phyloP scores from a whole-genome alignment of 2,797 vertebrate species.

The Ptychobarbus kaznakovi region DNA sequence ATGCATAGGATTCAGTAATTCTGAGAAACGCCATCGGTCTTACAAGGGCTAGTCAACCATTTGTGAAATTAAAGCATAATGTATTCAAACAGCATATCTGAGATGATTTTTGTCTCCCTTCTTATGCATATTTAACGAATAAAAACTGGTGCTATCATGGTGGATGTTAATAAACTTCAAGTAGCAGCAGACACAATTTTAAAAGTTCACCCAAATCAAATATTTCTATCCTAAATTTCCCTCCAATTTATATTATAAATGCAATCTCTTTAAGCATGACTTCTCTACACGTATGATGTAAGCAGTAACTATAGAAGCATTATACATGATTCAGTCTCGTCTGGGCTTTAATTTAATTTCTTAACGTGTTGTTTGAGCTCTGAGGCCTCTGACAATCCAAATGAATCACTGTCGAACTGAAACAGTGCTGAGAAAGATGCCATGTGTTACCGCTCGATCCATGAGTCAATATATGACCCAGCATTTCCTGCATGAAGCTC shows the following conservation, averaged over 20 bases:
- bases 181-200: not conserved
- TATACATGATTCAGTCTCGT: not conserved
- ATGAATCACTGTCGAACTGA: constrained; percentile 22
- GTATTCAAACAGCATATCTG: not conserved
- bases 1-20: constrained; percentile 9
- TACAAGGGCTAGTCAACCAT: not conserved
- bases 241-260: not conserved
- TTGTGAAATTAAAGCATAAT: constrained; percentile 21
- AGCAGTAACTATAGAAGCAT: not conserved
- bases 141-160: not conserved
- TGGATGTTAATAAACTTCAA: not conserved
- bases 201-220: not conserved
- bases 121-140: not conserved
- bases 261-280: not conserved
- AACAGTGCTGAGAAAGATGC: constrained; percentile 15
- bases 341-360: not conserved
- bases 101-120: not conserved
- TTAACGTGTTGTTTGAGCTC: constrained; percentile 3
- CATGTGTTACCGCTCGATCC: constrained; percentile 29
- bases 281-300: not conserved
- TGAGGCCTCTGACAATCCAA: not conserved
- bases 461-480: constrained; percentile 44
- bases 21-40: not conserved
- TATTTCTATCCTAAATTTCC: not conserved
- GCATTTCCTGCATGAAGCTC: constrained; percentile 36